Percentiles rank a stretch among this genome's conserved stretches.
phyloP scores from a whole-genome alignment of 1,140 invertebrate species.

The Hydropsyche tenuis region DNA sequence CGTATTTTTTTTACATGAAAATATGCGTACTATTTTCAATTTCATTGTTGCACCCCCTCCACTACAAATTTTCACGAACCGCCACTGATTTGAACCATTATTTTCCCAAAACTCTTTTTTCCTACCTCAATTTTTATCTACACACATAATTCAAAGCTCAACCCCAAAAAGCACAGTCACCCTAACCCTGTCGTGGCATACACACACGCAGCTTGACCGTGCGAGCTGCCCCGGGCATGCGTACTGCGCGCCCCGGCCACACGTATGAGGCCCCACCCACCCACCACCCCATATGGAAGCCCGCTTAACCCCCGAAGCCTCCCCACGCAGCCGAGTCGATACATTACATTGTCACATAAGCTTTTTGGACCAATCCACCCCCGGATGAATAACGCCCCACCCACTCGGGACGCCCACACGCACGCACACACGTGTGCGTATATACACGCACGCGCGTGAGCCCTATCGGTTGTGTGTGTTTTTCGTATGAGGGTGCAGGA shows the following conservation, averaged over 20 bases:
- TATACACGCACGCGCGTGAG: neutral
- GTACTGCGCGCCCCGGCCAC: slow-evolving; percentile 21
- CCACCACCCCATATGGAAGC: neutral
- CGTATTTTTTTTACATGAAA: no score
- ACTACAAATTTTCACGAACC: no score
- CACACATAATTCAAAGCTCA: no score
- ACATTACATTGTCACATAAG: slow-evolving; percentile 29
- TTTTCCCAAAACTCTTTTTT: no score
- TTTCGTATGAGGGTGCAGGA: neutral
- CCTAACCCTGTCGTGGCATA: slow-evolving; percentile 14
- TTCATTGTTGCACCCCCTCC: no score
- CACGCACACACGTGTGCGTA: neutral
- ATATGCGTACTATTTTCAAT: no score
- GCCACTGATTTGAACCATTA: no score
- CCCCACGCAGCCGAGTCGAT: slow-evolving; percentile 12
- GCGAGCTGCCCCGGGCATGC: slow-evolving; percentile 40
- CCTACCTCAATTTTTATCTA: no score
- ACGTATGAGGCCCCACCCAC: neutral
- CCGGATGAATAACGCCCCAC: slow-evolving; percentile 19
- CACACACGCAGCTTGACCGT: slow-evolving; percentile 43
- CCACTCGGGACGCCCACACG: neutral
- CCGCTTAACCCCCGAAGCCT: neutral
- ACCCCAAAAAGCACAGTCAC: neutral
- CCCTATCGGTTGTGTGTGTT: neutral
- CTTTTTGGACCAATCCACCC: slow-evolving; percentile 28